Conservation (phyloP, 2,797 vertebrate genomes). For the Lepilemur ruficaudatus region DNA sequence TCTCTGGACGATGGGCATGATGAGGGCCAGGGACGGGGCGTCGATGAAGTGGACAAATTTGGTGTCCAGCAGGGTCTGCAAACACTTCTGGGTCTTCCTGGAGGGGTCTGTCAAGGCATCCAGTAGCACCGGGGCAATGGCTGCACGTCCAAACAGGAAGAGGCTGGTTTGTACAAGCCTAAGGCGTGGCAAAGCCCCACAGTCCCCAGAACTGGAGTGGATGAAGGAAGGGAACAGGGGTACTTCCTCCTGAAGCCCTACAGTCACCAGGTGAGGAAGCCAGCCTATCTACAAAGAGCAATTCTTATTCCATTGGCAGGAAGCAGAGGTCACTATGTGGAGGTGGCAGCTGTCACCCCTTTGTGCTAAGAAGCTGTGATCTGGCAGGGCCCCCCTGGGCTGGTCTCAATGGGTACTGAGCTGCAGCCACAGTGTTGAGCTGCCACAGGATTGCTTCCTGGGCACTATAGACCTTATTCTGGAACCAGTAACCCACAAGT, state of each 20-base stretch:
- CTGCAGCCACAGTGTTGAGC: neutral
- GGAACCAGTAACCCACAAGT: neutral
- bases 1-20: conserved; percentile 99
- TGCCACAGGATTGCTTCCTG: neutral
- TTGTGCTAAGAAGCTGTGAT: neutral
- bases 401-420: neutral
- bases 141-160: conserved; percentile 80
- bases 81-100: conserved; percentile 94
- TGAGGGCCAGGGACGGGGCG: conserved; percentile 96
- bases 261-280: neutral
- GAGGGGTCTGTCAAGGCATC: conserved; percentile 98
- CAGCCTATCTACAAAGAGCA: neutral
- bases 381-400: no score
- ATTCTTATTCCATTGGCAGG: neutral
- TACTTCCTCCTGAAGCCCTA: neutral
- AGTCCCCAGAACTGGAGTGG: neutral
- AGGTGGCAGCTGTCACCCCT: neutral
- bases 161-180: neutral
- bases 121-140: conserved; percentile 95
- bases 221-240: neutral
- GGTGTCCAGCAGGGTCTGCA: conserved; percentile 97
- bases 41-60: conserved; percentile 99
- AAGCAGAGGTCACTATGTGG: neutral
- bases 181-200: neutral
- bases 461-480: neutral